Evolutionary conservation across 2,113 vertebrate species (phyloP).

Genomic region (Pelobates fuscus): DNA sequence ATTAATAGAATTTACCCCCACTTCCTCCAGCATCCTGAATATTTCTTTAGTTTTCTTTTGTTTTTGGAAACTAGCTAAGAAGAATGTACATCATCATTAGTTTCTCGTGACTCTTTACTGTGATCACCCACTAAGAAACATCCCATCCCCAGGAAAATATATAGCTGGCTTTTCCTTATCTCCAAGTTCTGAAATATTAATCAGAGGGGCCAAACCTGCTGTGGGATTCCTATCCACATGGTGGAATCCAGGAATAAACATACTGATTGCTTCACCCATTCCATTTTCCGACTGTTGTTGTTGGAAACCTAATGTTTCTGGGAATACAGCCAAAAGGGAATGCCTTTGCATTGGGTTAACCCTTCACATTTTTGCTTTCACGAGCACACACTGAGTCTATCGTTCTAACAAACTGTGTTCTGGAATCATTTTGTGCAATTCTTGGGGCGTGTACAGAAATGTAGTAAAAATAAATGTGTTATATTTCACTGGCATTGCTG

Average conservation of each 20-base stretch:
- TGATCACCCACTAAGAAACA: conserved; percentile 14
- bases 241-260: conserved; percentile 33
- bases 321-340: conserved; percentile 31
- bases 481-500: no score
- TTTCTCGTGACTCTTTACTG: conserved; percentile 3
- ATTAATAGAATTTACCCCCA: no score
- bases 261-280: conserved; percentile 30
- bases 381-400: no score
- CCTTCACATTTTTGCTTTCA: neutral
- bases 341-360: conserved; percentile 33
- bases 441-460: no score
- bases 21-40: no score
- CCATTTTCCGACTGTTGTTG: conserved; percentile 42
- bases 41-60: no score
- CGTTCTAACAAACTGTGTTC: no score
- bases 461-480: no score
- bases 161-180: conserved; percentile 19
- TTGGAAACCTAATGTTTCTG: conserved; percentile 29
- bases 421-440: no score
- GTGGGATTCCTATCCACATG: conserved; percentile 37
- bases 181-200: conserved; percentile 5
- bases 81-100: neutral
- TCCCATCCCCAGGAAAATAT: conserved; percentile 31
- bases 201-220: conserved; percentile 17
- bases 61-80: neutral